phyloP scores from a whole-genome alignment of 2,888 invertebrate species.

The Apotomis turbidana region DNA sequence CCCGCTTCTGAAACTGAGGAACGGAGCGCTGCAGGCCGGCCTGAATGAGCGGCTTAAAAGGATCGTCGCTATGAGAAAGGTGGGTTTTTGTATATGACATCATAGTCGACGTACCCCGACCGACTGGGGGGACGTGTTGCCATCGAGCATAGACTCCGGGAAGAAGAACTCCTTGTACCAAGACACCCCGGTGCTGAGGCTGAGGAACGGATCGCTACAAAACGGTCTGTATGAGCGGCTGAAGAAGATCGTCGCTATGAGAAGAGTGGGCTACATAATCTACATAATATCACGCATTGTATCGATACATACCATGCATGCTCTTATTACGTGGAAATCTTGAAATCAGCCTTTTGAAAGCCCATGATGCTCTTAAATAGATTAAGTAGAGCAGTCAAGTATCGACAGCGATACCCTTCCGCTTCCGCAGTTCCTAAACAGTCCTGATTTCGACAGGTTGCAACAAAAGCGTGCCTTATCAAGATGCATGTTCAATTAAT shows the following conservation, averaged over 20 bases:
- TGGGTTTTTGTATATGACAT: constrained; percentile 47
- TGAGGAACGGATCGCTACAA: constrained; percentile 88
- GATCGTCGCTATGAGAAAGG: constrained; percentile 79
- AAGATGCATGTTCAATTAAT: too few relatives aligned
- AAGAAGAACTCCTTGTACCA: constrained; percentile 54
- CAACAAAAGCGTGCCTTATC: too few relatives aligned
- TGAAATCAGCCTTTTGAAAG: too few relatives aligned
- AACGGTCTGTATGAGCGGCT: constrained; percentile 85
- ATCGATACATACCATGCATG: too few relatives aligned
- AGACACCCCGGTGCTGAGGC: constrained; percentile 79
- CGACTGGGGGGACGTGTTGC: constrained; percentile 79
- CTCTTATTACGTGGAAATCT: too few relatives aligned
- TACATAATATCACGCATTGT: too few relatives aligned
- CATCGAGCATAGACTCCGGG: constrained; percentile 49
- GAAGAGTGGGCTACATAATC: constrained; percentile 61
- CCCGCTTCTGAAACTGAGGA: constrained; percentile 84
- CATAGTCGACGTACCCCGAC: constrained; percentile 85
- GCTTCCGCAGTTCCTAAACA: too few relatives aligned
- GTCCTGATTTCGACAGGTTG: too few relatives aligned
- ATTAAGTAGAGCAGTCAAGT: too few relatives aligned
- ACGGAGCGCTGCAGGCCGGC: constrained; percentile 87
- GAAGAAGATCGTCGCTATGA: constrained; percentile 79
- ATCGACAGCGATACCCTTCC: too few relatives aligned
- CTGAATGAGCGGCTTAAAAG: constrained; percentile 84
- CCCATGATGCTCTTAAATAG: too few relatives aligned